phyloP scores from a whole-genome alignment of 2,113 vertebrate species.

The Monarcha castaneiventris region DNA sequence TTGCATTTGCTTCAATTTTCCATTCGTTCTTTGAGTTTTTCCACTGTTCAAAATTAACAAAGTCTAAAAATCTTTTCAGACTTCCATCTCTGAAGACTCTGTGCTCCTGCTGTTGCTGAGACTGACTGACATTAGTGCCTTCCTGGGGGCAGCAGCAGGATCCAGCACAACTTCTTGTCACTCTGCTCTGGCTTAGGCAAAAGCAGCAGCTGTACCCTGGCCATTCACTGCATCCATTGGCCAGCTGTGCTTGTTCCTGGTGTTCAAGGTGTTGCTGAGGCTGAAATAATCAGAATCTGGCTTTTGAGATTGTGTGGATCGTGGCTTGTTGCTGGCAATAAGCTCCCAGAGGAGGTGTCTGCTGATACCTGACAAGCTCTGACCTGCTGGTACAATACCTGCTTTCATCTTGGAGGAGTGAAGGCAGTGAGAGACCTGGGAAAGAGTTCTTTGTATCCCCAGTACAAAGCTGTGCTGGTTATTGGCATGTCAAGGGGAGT shows the following conservation, averaged over 20 bases:
- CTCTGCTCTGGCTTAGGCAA: background rate
- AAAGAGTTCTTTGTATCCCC: background rate
- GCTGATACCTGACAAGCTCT: background rate
- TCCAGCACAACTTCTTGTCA: background rate
- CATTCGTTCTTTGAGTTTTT: background rate
- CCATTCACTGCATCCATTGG: rapidly evolving
- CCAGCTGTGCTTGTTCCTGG: background rate
- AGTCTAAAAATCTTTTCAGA: background rate
- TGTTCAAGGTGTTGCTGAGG: background rate
- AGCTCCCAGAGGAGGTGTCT: background rate
- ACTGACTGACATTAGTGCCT: background rate
- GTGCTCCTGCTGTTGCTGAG: background rate
- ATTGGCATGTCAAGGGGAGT: background rate
- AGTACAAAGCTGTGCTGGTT: background rate
- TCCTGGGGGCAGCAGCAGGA: background rate
- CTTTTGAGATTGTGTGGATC: background rate
- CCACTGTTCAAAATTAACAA: background rate
- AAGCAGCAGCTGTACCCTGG: background rate
- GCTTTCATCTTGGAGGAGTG: background rate
- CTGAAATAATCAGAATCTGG: background rate
- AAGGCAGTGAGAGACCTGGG: background rate
- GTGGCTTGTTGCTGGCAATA: background rate
- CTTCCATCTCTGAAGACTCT: background rate
- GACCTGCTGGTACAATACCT: background rate
- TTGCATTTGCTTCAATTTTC: background rate